phyloP scores from a whole-genome alignment of 2,113 vertebrate genomes.

The Erinaceus europaeus region DNA sequence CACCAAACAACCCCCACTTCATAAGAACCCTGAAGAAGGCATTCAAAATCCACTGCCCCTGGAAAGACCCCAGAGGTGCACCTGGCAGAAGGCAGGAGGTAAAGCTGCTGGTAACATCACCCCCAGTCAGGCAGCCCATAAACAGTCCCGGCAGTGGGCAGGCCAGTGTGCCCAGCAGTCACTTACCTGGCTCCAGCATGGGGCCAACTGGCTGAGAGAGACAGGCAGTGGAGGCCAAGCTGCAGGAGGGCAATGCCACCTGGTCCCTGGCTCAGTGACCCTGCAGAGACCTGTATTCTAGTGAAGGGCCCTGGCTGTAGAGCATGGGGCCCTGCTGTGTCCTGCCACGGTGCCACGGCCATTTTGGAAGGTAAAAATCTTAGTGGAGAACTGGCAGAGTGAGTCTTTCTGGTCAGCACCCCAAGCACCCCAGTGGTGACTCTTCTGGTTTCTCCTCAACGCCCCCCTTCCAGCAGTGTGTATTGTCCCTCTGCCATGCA shows the following conservation, averaged over 20 bases:
- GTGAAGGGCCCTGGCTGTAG: neutral
- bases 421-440: too few relatives aligned
- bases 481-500: neutral
- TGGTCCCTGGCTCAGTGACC: neutral
- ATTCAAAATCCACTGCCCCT: neutral
- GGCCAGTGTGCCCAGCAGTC: neutral
- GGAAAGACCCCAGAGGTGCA: neutral
- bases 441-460: too few relatives aligned
- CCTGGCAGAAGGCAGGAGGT: neutral
- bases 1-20: too few relatives aligned
- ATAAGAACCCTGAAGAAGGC: too few relatives aligned
- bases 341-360: neutral
- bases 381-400: rapidly evolving
- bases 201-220: neutral
- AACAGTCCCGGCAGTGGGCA: neutral
- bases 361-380: too few relatives aligned
- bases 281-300: neutral
- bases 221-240: neutral
- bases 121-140: neutral
- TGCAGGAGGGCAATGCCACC: neutral
- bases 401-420: too few relatives aligned
- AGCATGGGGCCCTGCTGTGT: neutral
- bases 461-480: neutral
- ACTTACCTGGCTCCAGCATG: too few relatives aligned
- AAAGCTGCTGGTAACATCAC: too few relatives aligned